phyloP scores from a whole-genome alignment of 2,113 vertebrate genomes.

The Callipepla californica region DNA sequence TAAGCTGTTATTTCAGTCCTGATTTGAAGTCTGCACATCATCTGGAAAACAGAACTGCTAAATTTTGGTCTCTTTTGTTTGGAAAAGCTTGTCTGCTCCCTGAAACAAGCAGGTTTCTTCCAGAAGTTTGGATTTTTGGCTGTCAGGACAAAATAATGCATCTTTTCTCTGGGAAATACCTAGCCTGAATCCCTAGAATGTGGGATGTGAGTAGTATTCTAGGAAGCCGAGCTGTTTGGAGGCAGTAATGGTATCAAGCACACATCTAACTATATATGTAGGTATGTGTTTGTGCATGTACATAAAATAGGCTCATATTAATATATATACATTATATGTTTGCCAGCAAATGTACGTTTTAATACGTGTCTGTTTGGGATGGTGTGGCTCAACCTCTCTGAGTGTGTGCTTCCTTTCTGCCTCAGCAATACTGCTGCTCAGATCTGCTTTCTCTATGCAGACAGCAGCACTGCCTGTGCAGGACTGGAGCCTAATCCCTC shows the following conservation, averaged over 20 bases:
- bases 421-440: background rate
- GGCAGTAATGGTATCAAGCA: background rate
- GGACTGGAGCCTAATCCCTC: background rate
- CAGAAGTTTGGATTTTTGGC: background rate
- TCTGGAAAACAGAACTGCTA: background rate
- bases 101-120: background rate
- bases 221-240: background rate
- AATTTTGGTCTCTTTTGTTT: background rate
- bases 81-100: background rate
- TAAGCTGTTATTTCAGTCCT: background rate
- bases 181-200: background rate
- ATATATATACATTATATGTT: background rate
- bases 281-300: background rate
- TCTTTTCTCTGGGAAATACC: background rate
- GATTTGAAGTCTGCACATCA: background rate
- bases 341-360: background rate
- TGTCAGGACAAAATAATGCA: fast-evolving
- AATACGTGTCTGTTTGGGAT: background rate
- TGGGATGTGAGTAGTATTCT: background rate
- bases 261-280: background rate
- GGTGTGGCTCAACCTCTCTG: background rate
- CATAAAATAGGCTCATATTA: background rate
- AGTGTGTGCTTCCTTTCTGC: too few species aligned
- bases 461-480: background rate
- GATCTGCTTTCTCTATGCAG: fast-evolving